These are phyloP conservation scores for Entomobrya proxima DNA, from an alignment of 2,888 invertebrate species.

Conservation along the genomic window DNA sequence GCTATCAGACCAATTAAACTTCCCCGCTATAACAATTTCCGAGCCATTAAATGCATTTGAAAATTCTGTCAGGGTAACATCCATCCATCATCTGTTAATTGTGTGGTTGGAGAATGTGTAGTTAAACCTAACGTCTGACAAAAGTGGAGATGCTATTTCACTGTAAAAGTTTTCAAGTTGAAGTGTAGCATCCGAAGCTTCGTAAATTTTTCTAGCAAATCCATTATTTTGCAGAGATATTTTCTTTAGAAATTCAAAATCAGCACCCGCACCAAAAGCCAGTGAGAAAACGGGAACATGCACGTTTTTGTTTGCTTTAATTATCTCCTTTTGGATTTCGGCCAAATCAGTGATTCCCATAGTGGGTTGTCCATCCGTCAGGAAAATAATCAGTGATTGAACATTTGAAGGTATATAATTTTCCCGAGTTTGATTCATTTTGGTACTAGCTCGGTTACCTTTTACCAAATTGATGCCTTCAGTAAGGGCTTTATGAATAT, in stretches of 20 bases:
- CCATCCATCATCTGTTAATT: too few relatives aligned
- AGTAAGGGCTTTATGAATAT: conserved; percentile 83
- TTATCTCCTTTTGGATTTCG: conserved; percentile 75
- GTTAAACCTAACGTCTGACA: conserved; percentile 82
- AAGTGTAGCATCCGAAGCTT: conserved; percentile 76
- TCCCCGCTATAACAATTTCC: conserved; percentile 77
- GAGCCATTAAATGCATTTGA: conserved; percentile 77
- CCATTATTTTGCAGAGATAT: conserved; percentile 77
- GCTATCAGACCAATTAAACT: too few relatives aligned
- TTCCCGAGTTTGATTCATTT: not conserved
- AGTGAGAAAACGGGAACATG: conserved; percentile 77
- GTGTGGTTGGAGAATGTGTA: conserved; percentile 78
- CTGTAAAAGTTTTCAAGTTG: conserved; percentile 77
- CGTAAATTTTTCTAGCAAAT: conserved; percentile 77
- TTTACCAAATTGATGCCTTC: conserved; percentile 80
- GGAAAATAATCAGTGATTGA: conserved; percentile 77
- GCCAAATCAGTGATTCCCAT: conserved; percentile 76
- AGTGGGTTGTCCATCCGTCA: conserved; percentile 78
- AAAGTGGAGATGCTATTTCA: conserved; percentile 84
- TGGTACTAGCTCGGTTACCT: conserved; percentile 62
- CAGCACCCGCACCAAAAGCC: conserved; percentile 77
- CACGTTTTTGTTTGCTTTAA: conserved; percentile 66
- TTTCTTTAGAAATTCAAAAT: conserved; percentile 77
- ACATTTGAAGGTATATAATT: not conserved
- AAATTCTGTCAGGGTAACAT: conserved; percentile 75